Percentiles rank a stretch among this genome's conserved stretches.
Evolutionary conservation across 2,113 vertebrate species (phyloP).

Genomic region (Lates calcarifer): DNA sequence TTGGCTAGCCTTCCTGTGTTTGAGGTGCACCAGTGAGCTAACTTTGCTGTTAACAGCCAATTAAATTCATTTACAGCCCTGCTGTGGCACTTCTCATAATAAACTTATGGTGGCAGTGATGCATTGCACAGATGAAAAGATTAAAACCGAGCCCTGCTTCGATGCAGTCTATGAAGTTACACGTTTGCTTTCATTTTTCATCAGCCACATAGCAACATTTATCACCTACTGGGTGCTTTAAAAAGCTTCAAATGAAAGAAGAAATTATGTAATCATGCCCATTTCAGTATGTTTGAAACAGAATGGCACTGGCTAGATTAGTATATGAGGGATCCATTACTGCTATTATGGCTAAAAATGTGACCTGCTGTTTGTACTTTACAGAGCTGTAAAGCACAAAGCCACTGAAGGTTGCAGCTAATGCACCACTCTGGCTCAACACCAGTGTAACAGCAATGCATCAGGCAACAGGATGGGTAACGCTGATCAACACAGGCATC

Average conservation of each 20-base stretch:
- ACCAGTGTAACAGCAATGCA: too few relatives aligned
- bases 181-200: conserved; percentile 2
- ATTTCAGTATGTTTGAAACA: neutral
- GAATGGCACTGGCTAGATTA: neutral
- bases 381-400: neutral
- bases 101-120: conserved; percentile 22
- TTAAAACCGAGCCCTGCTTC: neutral
- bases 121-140: neutral
- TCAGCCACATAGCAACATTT: conserved; percentile 4
- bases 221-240: neutral
- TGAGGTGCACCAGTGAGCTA: conserved; percentile 25
- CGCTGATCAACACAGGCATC: too few relatives aligned
- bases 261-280: neutral
- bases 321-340: neutral
- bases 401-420: too few relatives aligned
- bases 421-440: too few relatives aligned
- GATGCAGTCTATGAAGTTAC: neutral
- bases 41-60: conserved; percentile 43
- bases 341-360: neutral
- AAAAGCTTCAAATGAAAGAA: neutral
- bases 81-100: conserved; percentile 28
- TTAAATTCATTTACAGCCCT: conserved; percentile 39
- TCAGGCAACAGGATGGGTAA: too few relatives aligned
- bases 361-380: neutral
- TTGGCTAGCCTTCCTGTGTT: neutral